Evolutionary conservation across 2,113 vertebrate genomes (phyloP).

Genomic region (Eublepharis macularius): DNA sequence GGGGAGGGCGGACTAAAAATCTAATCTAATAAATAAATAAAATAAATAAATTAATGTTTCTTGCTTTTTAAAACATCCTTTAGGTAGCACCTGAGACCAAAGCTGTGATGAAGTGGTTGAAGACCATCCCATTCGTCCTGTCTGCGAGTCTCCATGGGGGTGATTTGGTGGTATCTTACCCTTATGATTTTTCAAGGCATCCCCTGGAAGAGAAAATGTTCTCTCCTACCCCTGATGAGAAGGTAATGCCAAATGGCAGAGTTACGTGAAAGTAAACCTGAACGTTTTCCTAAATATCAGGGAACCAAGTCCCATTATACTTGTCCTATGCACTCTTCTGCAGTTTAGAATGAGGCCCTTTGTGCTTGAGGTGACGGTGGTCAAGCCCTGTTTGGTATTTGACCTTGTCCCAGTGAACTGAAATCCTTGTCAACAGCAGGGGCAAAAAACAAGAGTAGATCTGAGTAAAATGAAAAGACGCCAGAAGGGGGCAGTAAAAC

Average conservation of each 20-base stretch:
- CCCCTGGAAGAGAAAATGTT: slow-evolving; percentile 88
- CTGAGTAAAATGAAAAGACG: neutral
- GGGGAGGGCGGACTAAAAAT: too few species aligned
- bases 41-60: too few species aligned
- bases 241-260: slow-evolving; percentile 73
- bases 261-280: neutral
- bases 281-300: neutral
- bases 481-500: slow-evolving; percentile 66
- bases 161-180: slow-evolving; percentile 94
- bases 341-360: neutral
- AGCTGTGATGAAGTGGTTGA: slow-evolving; percentile 95
- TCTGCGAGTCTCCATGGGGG: slow-evolving; percentile 96
- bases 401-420: neutral
- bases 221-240: slow-evolving; percentile 93
- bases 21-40: too few species aligned
- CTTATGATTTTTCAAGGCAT: slow-evolving; percentile 91
- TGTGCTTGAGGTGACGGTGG: neutral
- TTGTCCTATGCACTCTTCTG: neutral
- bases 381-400: neutral
- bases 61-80: neutral
- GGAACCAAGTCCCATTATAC: neutral
- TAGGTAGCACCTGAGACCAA: slow-evolving; percentile 96
- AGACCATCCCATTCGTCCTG: slow-evolving; percentile 87
- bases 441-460: neutral
- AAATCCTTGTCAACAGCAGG: neutral